Evolutionary conservation across 2,888 invertebrate genomes (phyloP), one percentile per base, ranked within the genome.

Genomic region (Andrena flavipes): DNA sequence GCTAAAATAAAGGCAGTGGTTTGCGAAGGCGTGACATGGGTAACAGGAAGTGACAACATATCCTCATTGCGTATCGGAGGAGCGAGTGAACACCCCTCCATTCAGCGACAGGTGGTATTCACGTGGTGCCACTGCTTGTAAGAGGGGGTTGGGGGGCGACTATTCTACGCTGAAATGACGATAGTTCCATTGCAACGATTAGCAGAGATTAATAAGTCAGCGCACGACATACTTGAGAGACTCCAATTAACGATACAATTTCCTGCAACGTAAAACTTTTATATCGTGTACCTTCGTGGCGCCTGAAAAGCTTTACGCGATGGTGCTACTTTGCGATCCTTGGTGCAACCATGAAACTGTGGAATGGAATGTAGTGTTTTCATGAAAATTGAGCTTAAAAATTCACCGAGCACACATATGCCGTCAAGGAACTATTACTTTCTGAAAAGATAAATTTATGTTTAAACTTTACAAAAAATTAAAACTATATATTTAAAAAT

Each of bases 21-120:
- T 70, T 72, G 76, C 64, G 67, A 80, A 75, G 75, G 74, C 84
- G 83, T 68, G 84, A 76, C 82, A 74, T 73, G 63, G 63, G 68
- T 51, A 79, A 75, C 91, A 90, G 91, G 91, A 91, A 91, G 89
- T 91, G 91, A 91, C 91, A 91, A 89, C 90, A 90, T 85, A 84
- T 84, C 85, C 83, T 82, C 78, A 54, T 70, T 71, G 79, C 76
- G 82, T 68, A 65, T 76, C 63, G 29, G 65, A 67, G 76, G 10
- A 71, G 64, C 84, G 26, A 78, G 63, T 35, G 70, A 69, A 63
- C 83, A 65, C 48, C 70, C 60, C 63, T 56, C 26, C 30, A 48
- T 20, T 16, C 29, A 56, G 62, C 74, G 83, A 77, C 77, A 83
- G 83, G 83, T 77, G 73, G 65, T 48, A 51, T 65, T 76, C 78